Conservation (phyloP, 2,888 invertebrate species). For the Hirtodrosophila cameraria region DNA sequence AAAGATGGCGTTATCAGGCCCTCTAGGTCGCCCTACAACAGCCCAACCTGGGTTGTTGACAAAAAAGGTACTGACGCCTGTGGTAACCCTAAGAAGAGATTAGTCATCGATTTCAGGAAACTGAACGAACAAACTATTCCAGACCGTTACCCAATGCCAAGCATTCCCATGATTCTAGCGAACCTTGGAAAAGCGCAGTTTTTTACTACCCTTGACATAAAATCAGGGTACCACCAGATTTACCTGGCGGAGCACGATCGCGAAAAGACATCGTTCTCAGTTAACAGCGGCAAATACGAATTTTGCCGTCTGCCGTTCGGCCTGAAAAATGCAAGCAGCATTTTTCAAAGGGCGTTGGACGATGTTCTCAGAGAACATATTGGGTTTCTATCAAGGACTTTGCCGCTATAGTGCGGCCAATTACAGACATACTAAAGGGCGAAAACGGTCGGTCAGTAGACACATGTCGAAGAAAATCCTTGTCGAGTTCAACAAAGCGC, state of each 20-base stretch:
- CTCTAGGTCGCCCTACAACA: slow-evolving; percentile 13
- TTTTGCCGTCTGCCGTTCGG: slow-evolving; percentile 81
- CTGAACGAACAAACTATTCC: slow-evolving; percentile 80
- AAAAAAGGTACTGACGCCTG: slow-evolving; percentile 71
- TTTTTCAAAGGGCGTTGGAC: slow-evolving; percentile 63
- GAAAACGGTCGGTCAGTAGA: background rate
- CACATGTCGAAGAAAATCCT: slow-evolving; percentile 1
- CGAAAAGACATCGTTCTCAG: slow-evolving; percentile 15
- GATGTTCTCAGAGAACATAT: slow-evolving; percentile 9
- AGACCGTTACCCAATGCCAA: slow-evolving; percentile 79
- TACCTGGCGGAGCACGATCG: slow-evolving; percentile 32
- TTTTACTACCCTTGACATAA: slow-evolving; percentile 80
- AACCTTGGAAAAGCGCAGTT: slow-evolving; percentile 78
- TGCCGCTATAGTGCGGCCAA: slow-evolving; percentile 2
- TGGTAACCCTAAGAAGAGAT: slow-evolving; percentile 51
- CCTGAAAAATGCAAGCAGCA: slow-evolving; percentile 82
- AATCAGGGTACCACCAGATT: slow-evolving; percentile 82
- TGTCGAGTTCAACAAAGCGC: background rate
- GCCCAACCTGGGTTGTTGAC: slow-evolving; percentile 18
- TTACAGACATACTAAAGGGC: slow-evolving; percentile 6
- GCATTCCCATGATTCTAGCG: slow-evolving; percentile 80
- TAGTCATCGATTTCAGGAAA: slow-evolving; percentile 81
- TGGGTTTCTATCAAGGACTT: slow-evolving; percentile 8
- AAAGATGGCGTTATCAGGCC: slow-evolving; percentile 12
- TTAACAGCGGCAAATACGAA: slow-evolving; percentile 73